These are phyloP conservation scores for Anthrax anthrax DNA, from an alignment of 2,888 invertebrate genomes.

Conservation along the genomic window DNA sequence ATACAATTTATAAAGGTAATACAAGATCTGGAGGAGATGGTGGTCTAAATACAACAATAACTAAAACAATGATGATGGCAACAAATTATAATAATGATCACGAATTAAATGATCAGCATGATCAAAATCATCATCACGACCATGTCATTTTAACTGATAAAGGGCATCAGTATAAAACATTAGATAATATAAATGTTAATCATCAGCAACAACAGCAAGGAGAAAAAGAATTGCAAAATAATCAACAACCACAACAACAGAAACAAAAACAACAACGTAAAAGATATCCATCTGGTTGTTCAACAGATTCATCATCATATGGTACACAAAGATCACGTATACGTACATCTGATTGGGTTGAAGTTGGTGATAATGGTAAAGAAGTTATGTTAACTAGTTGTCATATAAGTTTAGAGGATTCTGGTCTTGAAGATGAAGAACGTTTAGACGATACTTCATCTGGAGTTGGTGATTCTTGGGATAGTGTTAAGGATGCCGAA, in stretches of 20 bases:
- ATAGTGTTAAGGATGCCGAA: constrained; percentile 32
- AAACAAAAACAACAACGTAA: constrained; percentile 18
- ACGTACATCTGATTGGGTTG: constrained; percentile 41
- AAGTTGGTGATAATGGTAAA: constrained; percentile 40
- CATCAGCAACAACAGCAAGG: constrained; percentile 14
- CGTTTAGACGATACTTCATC: constrained; percentile 32
- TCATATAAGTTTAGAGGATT: constrained; percentile 42
- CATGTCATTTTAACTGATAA: constrained; percentile 20
- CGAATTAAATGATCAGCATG: constrained; percentile 3
- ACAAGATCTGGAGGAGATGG: neutral
- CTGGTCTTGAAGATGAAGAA: constrained; percentile 34
- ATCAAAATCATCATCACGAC: constrained; percentile 18
- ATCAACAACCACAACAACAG: constrained; percentile 7
- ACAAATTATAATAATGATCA: neutral
- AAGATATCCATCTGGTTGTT: constrained; percentile 32
- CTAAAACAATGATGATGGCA: neutral
- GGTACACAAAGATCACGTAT: constrained; percentile 32
- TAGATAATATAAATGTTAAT: constrained; percentile 20
- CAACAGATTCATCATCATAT: constrained; percentile 33
- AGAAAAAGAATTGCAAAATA: neutral
- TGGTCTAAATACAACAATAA: neutral
- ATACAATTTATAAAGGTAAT: neutral
- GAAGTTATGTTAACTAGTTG: constrained; percentile 41
- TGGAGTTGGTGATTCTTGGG: constrained; percentile 36
- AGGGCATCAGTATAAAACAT: constrained; percentile 15